phyloP scores from a whole-genome alignment of 2,113 vertebrate genomes.

The Crotalus horridus region DNA sequence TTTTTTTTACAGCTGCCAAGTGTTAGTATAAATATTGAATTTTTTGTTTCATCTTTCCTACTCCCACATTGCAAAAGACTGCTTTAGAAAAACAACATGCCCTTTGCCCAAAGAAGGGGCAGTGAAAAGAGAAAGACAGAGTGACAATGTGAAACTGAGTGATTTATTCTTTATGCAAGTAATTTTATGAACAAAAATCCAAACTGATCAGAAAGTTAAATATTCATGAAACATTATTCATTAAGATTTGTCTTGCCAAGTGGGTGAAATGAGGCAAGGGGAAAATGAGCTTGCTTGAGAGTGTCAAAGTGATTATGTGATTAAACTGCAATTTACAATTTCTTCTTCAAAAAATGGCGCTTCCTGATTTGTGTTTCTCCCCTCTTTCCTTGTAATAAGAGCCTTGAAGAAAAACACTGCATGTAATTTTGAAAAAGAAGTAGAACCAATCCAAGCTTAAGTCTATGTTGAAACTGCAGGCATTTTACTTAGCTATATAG shows the following conservation, averaged over 20 bases:
- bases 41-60: background rate
- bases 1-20: background rate
- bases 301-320: constrained; percentile 85
- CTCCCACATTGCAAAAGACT: background rate
- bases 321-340: constrained; percentile 84
- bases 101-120: background rate
- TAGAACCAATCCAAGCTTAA: background rate
- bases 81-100: background rate
- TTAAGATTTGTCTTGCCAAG: constrained; percentile 81
- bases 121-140: background rate
- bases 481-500: background rate
- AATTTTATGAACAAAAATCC: constrained; percentile 64
- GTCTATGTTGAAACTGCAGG: background rate
- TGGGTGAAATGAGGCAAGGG: constrained; percentile 81
- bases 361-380: constrained; percentile 73
- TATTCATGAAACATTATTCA: constrained; percentile 83
- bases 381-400: constrained; percentile 38
- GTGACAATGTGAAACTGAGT: background rate
- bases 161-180: constrained; percentile 67
- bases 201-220: constrained; percentile 79
- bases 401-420: constrained; percentile 6
- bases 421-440: background rate
- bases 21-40: constrained; percentile 3
- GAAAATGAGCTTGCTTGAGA: constrained; percentile 84
- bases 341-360: constrained; percentile 73